Percentiles rank a stretch among this genome's conserved stretches.
These are phyloP conservation scores for Scylla paramamosain DNA, from an alignment of 1,140 invertebrate genomes.

Conservation along the genomic window DNA sequence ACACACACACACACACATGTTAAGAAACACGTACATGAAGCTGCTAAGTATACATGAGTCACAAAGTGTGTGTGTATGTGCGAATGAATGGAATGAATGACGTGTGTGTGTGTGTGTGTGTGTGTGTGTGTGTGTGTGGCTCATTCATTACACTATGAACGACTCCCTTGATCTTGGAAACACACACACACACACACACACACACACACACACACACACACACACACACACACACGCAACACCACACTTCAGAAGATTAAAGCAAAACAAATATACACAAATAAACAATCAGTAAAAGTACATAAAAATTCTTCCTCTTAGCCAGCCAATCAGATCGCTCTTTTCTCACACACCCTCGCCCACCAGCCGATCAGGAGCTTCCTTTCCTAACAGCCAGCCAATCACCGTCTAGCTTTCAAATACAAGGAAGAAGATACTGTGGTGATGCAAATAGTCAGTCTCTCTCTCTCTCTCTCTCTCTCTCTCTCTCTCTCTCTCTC, in stretches of 20 bases:
- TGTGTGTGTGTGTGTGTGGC: conserved; percentile 6
- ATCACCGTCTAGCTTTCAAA: not conserved
- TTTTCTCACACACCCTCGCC: not conserved
- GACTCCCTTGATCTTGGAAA: not conserved
- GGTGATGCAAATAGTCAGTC: too few relatives aligned
- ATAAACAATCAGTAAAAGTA: not conserved
- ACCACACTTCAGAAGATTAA: not conserved
- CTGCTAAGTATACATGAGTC: not conserved
- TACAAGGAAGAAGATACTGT: not conserved
- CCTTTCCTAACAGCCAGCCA: not conserved
- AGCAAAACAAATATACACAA: not conserved
- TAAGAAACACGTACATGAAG: too few relatives aligned
- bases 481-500: too few relatives aligned
- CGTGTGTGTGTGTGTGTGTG: conserved; percentile 10
- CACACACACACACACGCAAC: not conserved
- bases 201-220: conserved; percentile 20
- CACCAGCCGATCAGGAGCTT: not conserved
- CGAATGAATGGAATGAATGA: conserved; percentile 6
- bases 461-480: too few relatives aligned
- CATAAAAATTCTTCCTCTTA: not conserved
- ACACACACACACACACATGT: not conserved
- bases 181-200: conserved; percentile 7
- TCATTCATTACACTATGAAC: conserved; percentile 23
- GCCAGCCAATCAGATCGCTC: not conserved
- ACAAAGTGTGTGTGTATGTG: not conserved